Conservation (phyloP, 2,113 vertebrate genomes). For the Toxotes chatareus region DNA sequence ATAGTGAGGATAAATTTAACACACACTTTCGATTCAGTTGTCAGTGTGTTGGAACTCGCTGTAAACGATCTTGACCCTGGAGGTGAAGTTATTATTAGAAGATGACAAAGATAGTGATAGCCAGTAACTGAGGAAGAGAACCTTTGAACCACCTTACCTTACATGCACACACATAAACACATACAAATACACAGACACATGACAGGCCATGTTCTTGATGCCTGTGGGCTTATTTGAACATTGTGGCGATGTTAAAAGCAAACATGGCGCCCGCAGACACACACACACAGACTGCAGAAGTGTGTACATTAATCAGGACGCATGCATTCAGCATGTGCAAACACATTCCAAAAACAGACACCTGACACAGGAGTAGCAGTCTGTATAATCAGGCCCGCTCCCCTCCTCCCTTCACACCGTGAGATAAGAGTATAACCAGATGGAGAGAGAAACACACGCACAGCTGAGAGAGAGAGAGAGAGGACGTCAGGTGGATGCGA, state of each 20-base stretch:
- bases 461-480: slow-evolving; percentile 39
- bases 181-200: background rate
- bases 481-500: slow-evolving; percentile 52
- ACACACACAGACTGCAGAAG: background rate
- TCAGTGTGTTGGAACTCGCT: background rate
- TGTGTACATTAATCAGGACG: slow-evolving; percentile 16
- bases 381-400: slow-evolving; percentile 28
- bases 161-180: slow-evolving; percentile 10
- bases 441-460: slow-evolving; percentile 58
- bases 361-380: slow-evolving; percentile 58
- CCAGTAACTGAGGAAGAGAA: slow-evolving; percentile 44
- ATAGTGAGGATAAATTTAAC: background rate
- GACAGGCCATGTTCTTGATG: background rate
- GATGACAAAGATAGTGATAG: slow-evolving; percentile 61
- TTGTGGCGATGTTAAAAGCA: background rate
- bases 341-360: slow-evolving; percentile 48
- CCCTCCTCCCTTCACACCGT: slow-evolving; percentile 39
- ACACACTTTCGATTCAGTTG: background rate
- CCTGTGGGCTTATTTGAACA: slow-evolving; percentile 14
- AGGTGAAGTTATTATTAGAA: slow-evolving; percentile 73
- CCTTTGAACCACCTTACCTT: slow-evolving; percentile 32
- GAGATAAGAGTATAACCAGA: slow-evolving; percentile 74
- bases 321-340: slow-evolving; percentile 29
- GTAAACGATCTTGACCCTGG: slow-evolving; percentile 41
- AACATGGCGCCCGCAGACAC: slow-evolving; percentile 4